Percentiles rank a stretch among this genome's conserved stretches.
Evolutionary conservation across 2,888 invertebrate species (phyloP).

Genomic region (Matsumyia berberina): DNA sequence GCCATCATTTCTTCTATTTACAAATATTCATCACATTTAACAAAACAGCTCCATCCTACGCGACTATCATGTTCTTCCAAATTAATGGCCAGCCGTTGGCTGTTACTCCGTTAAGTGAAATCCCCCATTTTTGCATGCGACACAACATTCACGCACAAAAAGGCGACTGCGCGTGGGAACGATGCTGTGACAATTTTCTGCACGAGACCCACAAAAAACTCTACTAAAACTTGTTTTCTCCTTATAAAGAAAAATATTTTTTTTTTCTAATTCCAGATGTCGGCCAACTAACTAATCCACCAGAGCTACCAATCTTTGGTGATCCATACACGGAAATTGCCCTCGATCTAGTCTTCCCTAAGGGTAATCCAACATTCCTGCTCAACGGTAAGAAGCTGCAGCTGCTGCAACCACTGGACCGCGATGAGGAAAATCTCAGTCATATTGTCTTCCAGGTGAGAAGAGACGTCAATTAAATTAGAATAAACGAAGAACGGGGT

Average conservation of each 20-base stretch:
- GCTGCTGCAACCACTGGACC: slow-evolving; percentile 91
- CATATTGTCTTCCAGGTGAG: slow-evolving; percentile 95
- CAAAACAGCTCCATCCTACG: neutral
- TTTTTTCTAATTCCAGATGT: slow-evolving; percentile 87
- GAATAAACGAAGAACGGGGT: slow-evolving; percentile 36
- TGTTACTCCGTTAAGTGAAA: slow-evolving; percentile 5
- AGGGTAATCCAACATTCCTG: slow-evolving; percentile 91
- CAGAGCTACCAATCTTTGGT: slow-evolving; percentile 92
- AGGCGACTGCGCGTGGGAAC: slow-evolving; percentile 46
- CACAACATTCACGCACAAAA: slow-evolving; percentile 45
- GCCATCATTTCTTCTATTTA: neutral
- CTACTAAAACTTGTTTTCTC: slow-evolving; percentile 32
- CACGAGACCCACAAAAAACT: slow-evolving; percentile 18
- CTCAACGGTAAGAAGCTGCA: slow-evolving; percentile 93
- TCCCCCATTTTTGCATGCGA: slow-evolving; percentile 12
- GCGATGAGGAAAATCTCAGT: slow-evolving; percentile 93
- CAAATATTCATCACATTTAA: neutral
- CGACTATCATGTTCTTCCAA: neutral
- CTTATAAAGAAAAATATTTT: slow-evolving; percentile 23
- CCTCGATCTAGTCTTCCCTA: slow-evolving; percentile 91
- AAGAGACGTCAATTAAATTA: slow-evolving; percentile 67
- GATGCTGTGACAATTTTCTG: slow-evolving; percentile 23
- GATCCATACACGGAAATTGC: slow-evolving; percentile 92
- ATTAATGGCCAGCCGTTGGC: slow-evolving; percentile 1
- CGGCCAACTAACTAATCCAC: slow-evolving; percentile 92